These are phyloP conservation scores for Peromyscus eremicus DNA, from an alignment of 2,797 vertebrate genomes.

Conservation along the genomic window DNA sequence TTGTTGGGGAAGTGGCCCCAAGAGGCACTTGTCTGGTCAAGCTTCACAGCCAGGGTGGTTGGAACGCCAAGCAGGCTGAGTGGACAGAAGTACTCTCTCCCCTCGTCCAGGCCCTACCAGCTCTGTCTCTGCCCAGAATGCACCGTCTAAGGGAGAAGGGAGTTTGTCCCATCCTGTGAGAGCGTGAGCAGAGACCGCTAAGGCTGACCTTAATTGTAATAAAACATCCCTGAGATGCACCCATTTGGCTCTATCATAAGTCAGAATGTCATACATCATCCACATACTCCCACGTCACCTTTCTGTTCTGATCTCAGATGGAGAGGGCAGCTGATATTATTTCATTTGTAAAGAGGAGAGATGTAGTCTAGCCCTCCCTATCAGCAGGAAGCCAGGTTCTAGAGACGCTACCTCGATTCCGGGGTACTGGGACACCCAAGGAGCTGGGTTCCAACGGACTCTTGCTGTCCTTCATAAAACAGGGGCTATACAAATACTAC, in stretches of 20 bases:
- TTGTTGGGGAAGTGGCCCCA: conserved; percentile 78
- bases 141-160: not conserved
- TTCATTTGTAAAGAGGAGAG: not conserved
- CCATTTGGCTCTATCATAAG: not conserved
- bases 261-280: not conserved
- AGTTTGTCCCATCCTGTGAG: fast-evolving
- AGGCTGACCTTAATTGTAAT: not conserved
- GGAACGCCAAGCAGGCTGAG: conserved; percentile 49
- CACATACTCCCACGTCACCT: not conserved
- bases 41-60: not conserved
- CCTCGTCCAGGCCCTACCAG: not conserved
- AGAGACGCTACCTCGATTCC: not conserved
- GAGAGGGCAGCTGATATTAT: not conserved
- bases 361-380: not conserved
- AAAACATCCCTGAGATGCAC: not conserved
- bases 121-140: not conserved
- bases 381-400: not conserved
- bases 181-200: not conserved
- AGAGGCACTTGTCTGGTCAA: conserved; percentile 84
- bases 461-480: not conserved
- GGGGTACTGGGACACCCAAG: not conserved
- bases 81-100: not conserved
- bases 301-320: conserved; percentile 7
- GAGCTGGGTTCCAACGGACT: not conserved
- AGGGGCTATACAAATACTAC: not conserved